Evolutionary conservation across 2,113 vertebrate species (phyloP).

Genomic region (Trogon surrucura): DNA sequence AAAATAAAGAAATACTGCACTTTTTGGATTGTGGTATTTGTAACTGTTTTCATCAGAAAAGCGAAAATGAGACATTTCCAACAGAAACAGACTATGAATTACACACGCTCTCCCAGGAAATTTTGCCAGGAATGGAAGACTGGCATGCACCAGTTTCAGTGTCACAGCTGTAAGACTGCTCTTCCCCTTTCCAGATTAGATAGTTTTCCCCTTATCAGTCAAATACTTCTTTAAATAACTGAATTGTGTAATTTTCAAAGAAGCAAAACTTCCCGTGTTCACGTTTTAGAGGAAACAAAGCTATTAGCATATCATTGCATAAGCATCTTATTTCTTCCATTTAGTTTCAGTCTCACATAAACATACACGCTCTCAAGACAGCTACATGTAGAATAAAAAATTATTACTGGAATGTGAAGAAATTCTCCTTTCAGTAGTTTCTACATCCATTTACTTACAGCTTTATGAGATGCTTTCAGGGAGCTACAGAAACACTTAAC

Average conservation of each 20-base stretch:
- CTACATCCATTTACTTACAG: background rate
- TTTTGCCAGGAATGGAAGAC: background rate
- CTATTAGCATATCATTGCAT: background rate
- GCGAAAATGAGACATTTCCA: background rate
- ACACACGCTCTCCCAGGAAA: background rate
- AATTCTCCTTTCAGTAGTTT: background rate
- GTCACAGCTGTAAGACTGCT: background rate
- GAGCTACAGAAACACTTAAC: background rate
- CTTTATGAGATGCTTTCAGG: background rate
- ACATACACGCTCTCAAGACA: background rate
- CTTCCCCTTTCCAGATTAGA: background rate
- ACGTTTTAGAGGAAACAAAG: background rate
- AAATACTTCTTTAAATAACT: background rate
- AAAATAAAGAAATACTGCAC: background rate
- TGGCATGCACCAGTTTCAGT: background rate
- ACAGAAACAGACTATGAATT: background rate
- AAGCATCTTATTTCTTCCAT: background rate
- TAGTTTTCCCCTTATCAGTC: background rate
- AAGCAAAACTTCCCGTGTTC: background rate
- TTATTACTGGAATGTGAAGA: background rate
- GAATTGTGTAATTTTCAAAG: background rate
- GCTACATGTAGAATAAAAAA: background rate
- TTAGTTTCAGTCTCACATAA: background rate
- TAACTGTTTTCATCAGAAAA: background rate
- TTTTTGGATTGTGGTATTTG: background rate